Percentiles rank a stretch among this genome's conserved stretches.
Conservation (phyloP, 2,888 invertebrate genomes). For the Deilephila porcellus region DNA sequence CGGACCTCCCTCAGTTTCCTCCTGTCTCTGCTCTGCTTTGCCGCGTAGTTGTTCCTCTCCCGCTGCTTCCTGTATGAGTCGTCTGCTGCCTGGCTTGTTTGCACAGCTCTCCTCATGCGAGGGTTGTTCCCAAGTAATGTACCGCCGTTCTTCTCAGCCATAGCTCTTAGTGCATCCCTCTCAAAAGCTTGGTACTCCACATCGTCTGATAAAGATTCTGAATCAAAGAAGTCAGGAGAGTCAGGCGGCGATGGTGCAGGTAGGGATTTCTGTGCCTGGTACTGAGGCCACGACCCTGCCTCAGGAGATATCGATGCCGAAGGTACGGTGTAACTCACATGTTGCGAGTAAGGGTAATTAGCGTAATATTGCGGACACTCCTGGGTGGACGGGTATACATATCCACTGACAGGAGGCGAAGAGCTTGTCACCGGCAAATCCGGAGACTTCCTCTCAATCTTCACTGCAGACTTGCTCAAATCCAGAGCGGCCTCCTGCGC, state of each 20-base stretch:
- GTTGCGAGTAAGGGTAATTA: conserved; percentile 46
- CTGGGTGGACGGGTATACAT: conserved; percentile 38
- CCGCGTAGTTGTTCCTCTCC: conserved; percentile 96
- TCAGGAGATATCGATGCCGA: conserved; percentile 60
- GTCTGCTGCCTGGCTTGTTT: conserved; percentile 71
- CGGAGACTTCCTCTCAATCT: conserved; percentile 51
- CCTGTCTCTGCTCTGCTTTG: conserved; percentile 95
- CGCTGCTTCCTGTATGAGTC: conserved; percentile 95
- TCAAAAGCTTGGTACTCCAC: conserved; percentile 89
- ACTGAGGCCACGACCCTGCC: conserved; percentile 53
- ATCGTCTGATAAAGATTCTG: conserved; percentile 74
- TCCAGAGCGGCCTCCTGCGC: conserved; percentile 68
- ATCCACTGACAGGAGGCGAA: conserved; percentile 38
- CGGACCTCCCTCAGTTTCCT: conserved; percentile 96
- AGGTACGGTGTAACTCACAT: conserved; percentile 50
- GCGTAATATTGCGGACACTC: conserved; percentile 45
- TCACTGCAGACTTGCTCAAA: conserved; percentile 56
- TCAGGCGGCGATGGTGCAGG: conserved; percentile 64
- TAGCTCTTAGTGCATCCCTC: conserved; percentile 87
- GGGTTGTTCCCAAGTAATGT: conserved; percentile 85
- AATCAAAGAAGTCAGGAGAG: conserved; percentile 59
- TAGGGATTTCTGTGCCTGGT: conserved; percentile 53
- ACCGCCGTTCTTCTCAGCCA: conserved; percentile 86
- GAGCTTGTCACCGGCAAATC: conserved; percentile 40
- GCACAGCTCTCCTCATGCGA: conserved; percentile 88